Percentiles rank a stretch among this genome's conserved stretches.
These are phyloP conservation scores for Erythrocercus mccallii DNA, from an alignment of 2,113 vertebrate genomes.

Conservation along the genomic window DNA sequence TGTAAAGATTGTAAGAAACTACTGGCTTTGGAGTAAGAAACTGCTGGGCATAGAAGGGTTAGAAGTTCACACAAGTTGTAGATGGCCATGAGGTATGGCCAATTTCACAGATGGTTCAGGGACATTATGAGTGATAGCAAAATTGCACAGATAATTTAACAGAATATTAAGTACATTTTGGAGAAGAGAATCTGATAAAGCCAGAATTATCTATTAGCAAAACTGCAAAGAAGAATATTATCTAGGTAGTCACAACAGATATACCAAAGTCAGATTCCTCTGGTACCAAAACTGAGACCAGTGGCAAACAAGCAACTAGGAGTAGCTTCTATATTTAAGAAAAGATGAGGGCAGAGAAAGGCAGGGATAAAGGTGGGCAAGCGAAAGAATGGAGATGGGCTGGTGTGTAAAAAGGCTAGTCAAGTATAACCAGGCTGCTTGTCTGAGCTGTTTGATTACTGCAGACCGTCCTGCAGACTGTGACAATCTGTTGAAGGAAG, in stretches of 20 bases:
- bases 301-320: not conserved
- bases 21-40: not conserved
- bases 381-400: not conserved
- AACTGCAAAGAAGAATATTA: not conserved
- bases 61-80: not conserved
- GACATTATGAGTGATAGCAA: not conserved
- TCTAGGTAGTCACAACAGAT: not conserved
- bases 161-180: not conserved
- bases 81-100: accelerated
- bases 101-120: not conserved
- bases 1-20: not conserved
- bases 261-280: not conserved
- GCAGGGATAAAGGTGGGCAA: not conserved
- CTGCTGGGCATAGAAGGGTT: not conserved
- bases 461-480: not conserved
- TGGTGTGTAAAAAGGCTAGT: not conserved
- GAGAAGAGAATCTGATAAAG: not conserved
- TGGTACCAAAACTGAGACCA: not conserved
- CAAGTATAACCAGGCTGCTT: not conserved
- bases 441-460: not conserved
- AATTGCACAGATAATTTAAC: not conserved
- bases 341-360: not conserved
- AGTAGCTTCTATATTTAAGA: not conserved
- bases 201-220: not conserved
- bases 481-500: not conserved